Conservation (phyloP, 1,140 invertebrate genomes). For the Tetramorium simillimum region DNA sequence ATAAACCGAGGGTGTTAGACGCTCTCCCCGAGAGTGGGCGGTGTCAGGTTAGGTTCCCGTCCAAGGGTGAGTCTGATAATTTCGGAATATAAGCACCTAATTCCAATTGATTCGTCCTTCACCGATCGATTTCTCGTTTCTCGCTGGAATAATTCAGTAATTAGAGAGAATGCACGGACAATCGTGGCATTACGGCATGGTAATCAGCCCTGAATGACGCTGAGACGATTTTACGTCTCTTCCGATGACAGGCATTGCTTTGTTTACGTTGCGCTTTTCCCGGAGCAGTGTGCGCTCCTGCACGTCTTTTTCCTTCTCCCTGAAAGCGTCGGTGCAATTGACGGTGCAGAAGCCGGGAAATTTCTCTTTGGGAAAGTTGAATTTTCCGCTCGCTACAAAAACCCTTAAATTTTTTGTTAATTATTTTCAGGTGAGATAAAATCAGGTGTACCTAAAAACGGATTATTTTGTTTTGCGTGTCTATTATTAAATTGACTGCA, state of each 20-base stretch:
- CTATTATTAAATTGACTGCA: background rate
- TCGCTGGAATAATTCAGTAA: background rate
- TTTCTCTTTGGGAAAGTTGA: background rate
- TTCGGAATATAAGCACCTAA: no score
- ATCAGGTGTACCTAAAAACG: background rate
- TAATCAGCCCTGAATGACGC: background rate
- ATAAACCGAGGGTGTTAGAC: background rate
- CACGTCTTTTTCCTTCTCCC: background rate
- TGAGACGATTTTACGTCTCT: background rate
- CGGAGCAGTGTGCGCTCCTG: background rate
- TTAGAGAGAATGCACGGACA: background rate
- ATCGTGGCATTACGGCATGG: no score
- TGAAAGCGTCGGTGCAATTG: background rate
- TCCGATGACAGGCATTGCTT: background rate
- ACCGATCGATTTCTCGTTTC: conserved; percentile 21
- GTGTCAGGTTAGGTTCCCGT: conserved; percentile 72
- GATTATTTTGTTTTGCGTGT: background rate
- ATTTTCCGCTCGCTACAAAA: background rate
- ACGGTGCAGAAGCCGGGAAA: background rate
- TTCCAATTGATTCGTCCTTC: background rate
- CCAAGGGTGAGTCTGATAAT: conserved; percentile 64
- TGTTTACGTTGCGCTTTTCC: conserved; percentile 43
- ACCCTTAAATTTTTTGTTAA: background rate
- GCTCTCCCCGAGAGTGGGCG: conserved; percentile 57
- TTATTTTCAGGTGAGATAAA: background rate